Evolutionary conservation across 2,113 vertebrate species (phyloP).

Genomic region (Chionis minor): DNA sequence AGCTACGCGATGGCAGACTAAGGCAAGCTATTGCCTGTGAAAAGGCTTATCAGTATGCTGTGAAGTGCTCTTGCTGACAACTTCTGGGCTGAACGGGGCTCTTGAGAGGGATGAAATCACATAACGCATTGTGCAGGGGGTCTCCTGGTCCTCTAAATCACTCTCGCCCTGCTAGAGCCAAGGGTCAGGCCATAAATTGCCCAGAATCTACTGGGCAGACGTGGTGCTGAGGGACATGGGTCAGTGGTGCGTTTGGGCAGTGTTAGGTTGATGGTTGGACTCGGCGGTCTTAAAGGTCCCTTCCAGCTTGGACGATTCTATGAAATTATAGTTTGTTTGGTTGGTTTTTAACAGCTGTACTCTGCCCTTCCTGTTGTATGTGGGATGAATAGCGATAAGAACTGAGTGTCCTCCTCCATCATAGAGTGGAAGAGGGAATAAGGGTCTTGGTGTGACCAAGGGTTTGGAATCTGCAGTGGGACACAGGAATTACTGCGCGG

Average conservation of each 20-base stretch:
- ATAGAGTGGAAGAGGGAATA: not conserved
- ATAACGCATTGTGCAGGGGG: accelerated
- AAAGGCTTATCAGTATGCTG: not conserved
- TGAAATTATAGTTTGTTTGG: too few species aligned
- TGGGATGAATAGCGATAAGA: accelerated
- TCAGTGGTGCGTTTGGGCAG: too few species aligned
- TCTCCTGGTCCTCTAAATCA: not conserved
- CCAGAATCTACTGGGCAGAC: not conserved
- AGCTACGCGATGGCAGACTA: not conserved
- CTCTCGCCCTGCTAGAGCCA: not conserved
- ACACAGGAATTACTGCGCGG: not conserved
- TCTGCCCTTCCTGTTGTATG: not conserved
- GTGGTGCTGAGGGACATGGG: too few species aligned
- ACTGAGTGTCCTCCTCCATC: not conserved
- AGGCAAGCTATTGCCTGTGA: not conserved
- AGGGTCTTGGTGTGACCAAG: not conserved
- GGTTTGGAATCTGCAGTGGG: not conserved
- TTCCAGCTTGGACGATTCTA: too few species aligned
- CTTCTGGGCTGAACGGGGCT: not conserved
- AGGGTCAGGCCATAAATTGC: not conserved
- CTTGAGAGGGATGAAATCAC: not conserved
- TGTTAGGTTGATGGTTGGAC: too few species aligned
- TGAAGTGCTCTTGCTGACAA: not conserved
- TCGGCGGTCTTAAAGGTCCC: too few species aligned
- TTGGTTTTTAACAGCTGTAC: not conserved